Conservation (phyloP, 2,797 vertebrate genomes). For the Periophthalmus magnuspinnatus region DNA sequence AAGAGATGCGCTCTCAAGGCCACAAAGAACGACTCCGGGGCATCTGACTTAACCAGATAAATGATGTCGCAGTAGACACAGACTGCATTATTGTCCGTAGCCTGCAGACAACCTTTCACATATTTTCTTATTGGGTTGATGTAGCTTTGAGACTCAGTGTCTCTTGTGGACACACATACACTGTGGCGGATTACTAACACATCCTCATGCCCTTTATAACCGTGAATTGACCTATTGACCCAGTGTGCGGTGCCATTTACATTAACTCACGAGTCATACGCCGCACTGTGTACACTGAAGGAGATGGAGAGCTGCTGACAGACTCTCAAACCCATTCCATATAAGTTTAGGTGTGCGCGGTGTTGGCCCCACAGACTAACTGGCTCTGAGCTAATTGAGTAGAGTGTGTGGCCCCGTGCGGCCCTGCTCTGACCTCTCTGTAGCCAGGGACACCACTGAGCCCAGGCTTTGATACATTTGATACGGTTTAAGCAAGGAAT, state of each 20-base stretch:
- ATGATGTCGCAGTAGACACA: slow-evolving; percentile 65
- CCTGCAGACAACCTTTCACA: slow-evolving; percentile 71
- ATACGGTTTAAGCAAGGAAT: slow-evolving; percentile 88
- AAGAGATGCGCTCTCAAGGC: slow-evolving; percentile 41
- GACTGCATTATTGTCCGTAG: slow-evolving; percentile 68
- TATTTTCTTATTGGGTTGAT: slow-evolving; percentile 65
- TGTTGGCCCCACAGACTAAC: slow-evolving; percentile 75
- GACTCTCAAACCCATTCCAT: slow-evolving; percentile 26
- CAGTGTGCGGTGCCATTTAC: slow-evolving; percentile 64
- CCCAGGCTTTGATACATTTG: slow-evolving; percentile 91
- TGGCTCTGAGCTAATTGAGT: slow-evolving; percentile 81
- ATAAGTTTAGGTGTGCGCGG: slow-evolving; percentile 42
- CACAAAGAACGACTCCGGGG: slow-evolving; percentile 54
- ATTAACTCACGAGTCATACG: slow-evolving; percentile 43
- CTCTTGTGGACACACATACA: slow-evolving; percentile 48
- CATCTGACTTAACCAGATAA: slow-evolving; percentile 58
- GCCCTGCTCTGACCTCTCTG: slow-evolving; percentile 73
- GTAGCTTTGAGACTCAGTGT: slow-evolving; percentile 65
- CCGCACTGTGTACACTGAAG: slow-evolving; percentile 34
- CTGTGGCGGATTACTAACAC: slow-evolving; percentile 54
- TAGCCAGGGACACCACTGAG: slow-evolving; percentile 82
- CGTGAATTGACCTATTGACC: slow-evolving; percentile 77
- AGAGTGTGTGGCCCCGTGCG: slow-evolving; percentile 79
- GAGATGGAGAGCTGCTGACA: slow-evolving; percentile 40
- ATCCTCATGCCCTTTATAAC: slow-evolving; percentile 59